Base-by-base conservation (phyloP, 2,888 invertebrate genomes). In the Nomada fabriciana region DNA sequence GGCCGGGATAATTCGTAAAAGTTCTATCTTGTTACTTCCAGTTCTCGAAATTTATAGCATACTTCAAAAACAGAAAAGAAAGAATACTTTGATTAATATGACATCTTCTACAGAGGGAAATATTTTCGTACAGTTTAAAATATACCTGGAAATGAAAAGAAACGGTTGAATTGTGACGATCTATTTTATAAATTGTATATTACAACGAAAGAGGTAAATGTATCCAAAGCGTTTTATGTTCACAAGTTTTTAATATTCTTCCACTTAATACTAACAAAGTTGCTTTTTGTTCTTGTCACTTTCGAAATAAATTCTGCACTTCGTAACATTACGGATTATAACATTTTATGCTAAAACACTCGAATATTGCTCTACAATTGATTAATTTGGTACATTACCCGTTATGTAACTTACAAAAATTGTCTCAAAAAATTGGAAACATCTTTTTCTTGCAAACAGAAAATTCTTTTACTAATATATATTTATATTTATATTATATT, bases 301-400 rank as follows among this genome's bases (percentile, higher is more conserved):
- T 55, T 10, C 20, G 42, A 43, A 68, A 55, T 68, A 68, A 68
- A 68, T 43, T 55, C n/a, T 53, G n/a, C n/a, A 53, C n/a, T n/a
- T 43, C 11, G 36, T 55, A 68, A 68, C 20, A 43, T 23, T 43
- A 67, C 36, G 23, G 43, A 13, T 23, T 68, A 57, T 15, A 18
- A 23, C 18, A 55, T 43, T 42, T 42, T 25, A 11, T 23, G 13
- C 3, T 68, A 68, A 43, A 55, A 57, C 18, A 15, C 47, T 23
- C 11, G 25, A 55, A 42, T 55, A 42, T 55, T 18, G 42, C 18
- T 53, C n/a, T 43, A 68, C 20, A 36, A 67, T n/a, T 55, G 36
- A 53, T 67, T 55, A 53, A 53, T 67, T 36, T 53, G 1, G 20
- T 67, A 36, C 18, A 53, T n/a, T 67, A 65, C 29, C 3, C n/a